Base-by-base conservation (phyloP, 2,797 vertebrate species). In the Xiphophorus birchmanni region DNA sequence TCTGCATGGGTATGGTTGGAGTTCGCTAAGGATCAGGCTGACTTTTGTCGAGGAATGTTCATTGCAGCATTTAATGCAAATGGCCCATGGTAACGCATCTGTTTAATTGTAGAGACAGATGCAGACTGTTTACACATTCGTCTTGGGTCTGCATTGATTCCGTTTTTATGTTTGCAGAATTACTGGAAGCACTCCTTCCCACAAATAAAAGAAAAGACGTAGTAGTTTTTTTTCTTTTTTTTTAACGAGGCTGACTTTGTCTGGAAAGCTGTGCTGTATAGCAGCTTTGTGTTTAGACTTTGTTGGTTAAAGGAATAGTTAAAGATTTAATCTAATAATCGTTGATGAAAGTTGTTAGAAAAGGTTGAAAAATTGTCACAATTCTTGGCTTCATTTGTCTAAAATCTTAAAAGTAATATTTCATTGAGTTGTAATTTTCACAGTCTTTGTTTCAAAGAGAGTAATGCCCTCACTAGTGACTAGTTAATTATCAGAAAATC, bases 21-120 rank as follows among this genome's bases (percentile, higher is more conserved):
- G 32, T 67, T 80, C 80, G 77, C 32, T 35, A 48, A 88, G 84
- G 86, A 89, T 84, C 80, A 81, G 60, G 40, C 2, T 17, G 21
- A 3, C 15, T 42, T 65, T 78, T 75, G 76, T 76, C 73, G 18
- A 80, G 9, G 45, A 73, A 74, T 74, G 52, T 47, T 82, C 32
- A 42, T 9, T 4, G 15, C 75, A 8, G 6, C 29, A 32, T 78
- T 80, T 47, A 63, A 50, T 63, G 60, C 37, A 50, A 76, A 67
- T 37, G 23, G 42, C 42, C 63, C 10, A 6, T 13, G n/a, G 23
- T 65, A 7, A 81, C 76, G 26, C 52, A 58, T 71, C 54, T 65
- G 67, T 40, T 76, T 67, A 80, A 74, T 72, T 65, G 29, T 58
- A 47, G 45, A 44, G 84, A 74, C 21, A 37, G 45, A 35, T 74